Percentiles rank a stretch among this genome's conserved stretches.
Evolutionary conservation across 1,140 invertebrate genomes (phyloP).

Genomic region (Ips nitidus): DNA sequence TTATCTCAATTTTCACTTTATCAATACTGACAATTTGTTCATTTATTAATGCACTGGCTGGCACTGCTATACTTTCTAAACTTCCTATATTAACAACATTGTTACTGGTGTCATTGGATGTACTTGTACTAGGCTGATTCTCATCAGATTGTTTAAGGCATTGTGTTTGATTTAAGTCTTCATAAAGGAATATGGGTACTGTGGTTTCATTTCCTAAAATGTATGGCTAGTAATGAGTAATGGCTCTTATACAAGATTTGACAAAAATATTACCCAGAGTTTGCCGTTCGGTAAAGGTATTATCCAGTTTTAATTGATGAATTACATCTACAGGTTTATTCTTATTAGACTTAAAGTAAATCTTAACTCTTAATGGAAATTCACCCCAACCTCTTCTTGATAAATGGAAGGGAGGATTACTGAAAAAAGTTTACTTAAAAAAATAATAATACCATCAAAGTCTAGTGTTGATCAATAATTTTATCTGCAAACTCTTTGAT

Average conservation of each 20-base stretch:
- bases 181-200: slow-evolving; percentile 68
- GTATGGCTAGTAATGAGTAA: neutral
- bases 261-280: slow-evolving; percentile 62
- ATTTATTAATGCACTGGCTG: neutral
- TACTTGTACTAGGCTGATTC: neutral
- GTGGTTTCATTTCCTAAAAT: slow-evolving; percentile 67
- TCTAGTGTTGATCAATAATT: no score
- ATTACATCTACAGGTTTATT: slow-evolving; percentile 81
- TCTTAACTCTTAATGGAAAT: slow-evolving; percentile 79
- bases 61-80: neutral
- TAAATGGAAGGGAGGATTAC: slow-evolving; percentile 78
- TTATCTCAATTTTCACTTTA: slow-evolving; percentile 1
- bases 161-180: slow-evolving; percentile 25
- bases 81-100: neutral
- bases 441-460: neutral
- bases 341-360: slow-evolving; percentile 73
- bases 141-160: neutral
- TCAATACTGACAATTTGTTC: slow-evolving; percentile 1
- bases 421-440: slow-evolving; percentile 45
- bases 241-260: neutral
- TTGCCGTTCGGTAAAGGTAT: slow-evolving; percentile 82
- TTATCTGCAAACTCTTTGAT: no score
- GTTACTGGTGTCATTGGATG: neutral
- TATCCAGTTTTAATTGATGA: slow-evolving; percentile 81
- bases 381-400: slow-evolving; percentile 87